These are phyloP conservation scores for Pectinophora gossypiella DNA, from an alignment of 1,140 invertebrate species.

Conservation along the genomic window DNA sequence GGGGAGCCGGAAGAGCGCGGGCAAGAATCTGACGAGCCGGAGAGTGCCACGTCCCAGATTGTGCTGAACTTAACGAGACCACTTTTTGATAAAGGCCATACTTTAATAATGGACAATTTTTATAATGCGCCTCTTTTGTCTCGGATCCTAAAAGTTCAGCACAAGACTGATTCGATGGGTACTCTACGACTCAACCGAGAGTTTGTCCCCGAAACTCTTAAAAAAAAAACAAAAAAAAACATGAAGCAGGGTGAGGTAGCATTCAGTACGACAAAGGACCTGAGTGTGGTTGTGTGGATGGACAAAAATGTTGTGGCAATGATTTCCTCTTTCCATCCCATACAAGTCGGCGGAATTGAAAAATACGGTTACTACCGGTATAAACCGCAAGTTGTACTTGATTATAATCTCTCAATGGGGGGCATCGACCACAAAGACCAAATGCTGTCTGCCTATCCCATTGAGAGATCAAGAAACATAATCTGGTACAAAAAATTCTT, in stretches of 20 bases:
- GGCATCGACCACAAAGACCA: conserved; percentile 17
- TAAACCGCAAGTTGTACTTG: conserved; percentile 14
- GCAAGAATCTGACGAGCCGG: background rate
- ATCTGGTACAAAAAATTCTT: conserved; percentile 3
- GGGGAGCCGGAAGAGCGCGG: background rate
- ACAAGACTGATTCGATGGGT: conserved; percentile 9
- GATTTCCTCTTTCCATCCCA: conserved; percentile 14
- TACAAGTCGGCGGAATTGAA: conserved; percentile 7
- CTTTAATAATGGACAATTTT: conserved; percentile 15
- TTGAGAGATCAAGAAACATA: conserved; percentile 7
- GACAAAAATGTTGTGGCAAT: conserved; percentile 5
- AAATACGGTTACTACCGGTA: conserved; percentile 11
- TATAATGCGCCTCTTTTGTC: conserved; percentile 11
- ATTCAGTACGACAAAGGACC: conserved; percentile 1
- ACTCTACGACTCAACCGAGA: conserved; percentile 10
- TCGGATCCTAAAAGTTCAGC: background rate
- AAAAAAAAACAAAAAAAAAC: background rate
- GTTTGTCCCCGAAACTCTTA: conserved; percentile 6
- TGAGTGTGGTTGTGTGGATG: conserved; percentile 8
- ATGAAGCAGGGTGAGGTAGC: conserved; percentile 5
- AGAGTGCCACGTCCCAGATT: conserved; percentile 3
- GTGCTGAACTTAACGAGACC: conserved; percentile 3
- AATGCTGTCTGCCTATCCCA: conserved; percentile 9
- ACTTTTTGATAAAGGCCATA: conserved; percentile 11
- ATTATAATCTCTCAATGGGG: conserved; percentile 16